Evolutionary conservation across 2,113 vertebrate species (phyloP), one percentile per base, ranked within the genome.

Genomic region (Thalassarche chlororhynchos): DNA sequence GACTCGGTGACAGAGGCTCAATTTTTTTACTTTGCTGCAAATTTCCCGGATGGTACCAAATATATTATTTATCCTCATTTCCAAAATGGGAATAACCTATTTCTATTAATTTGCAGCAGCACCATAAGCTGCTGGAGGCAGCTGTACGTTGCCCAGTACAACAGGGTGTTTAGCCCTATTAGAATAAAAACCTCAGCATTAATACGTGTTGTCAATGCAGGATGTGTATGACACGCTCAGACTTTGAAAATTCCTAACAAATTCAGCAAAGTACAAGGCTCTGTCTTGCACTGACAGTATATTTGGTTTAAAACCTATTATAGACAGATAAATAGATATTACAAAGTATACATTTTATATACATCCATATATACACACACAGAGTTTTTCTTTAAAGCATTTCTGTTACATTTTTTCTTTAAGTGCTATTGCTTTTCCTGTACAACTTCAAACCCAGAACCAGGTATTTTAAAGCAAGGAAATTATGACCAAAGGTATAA

Each of bases 401-500:
- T n/a, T 84, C 78, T 78, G 29, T 89, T 95, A 51, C 58, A 71
- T 96, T 95, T 96, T 72, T 94, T 79, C 74, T 94, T 75, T 91
- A 96, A 97, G 52, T 42, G 15, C 51, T 65, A 78, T 89, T 87
- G 82, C 86, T 97, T 92, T 78, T 65, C 66, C 75, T 81, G 14
- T 77, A 65, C 58, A 84, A 55, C 79, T 91, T 90, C 66, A 74
- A 84, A 90, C 64, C 51, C 71, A 64, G 84, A 96, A 51, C 55
- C 64, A 81, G 42, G n/a, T 90, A 91, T 96, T 96, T 93, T 91
- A 93, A 70, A 93, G 83, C 49, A 86, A 93, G 76, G 74, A 92
- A 97, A 96, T 96, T 94, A 97, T 93, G 92, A 92, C 94, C 90
- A 80, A 94, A 95, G 84, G 52, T 95, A 96, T 96, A 95, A 97